Evolutionary conservation across 2,113 vertebrate genomes (phyloP).

Genomic region (Sinosuthora webbiana): DNA sequence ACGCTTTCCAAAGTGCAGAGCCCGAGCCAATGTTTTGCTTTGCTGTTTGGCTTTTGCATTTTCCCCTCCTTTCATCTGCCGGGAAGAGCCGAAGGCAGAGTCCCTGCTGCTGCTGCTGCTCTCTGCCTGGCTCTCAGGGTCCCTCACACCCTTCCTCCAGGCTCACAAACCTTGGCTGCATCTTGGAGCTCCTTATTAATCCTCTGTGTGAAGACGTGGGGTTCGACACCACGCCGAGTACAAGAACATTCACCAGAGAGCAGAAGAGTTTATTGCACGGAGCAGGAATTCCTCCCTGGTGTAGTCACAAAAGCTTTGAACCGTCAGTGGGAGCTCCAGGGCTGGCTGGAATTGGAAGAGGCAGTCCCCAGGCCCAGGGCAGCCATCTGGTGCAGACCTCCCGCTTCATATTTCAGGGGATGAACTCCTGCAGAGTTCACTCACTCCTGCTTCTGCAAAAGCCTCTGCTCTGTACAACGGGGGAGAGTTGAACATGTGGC

Average conservation of each 20-base stretch:
- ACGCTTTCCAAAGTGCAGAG: neutral
- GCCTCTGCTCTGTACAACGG: neutral
- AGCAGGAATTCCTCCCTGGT: constrained; percentile 50
- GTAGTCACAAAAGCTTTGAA: constrained; percentile 48
- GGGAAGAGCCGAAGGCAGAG: neutral
- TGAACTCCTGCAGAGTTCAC: constrained; percentile 51
- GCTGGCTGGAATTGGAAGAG: constrained; percentile 11
- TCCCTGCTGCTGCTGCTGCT: neutral
- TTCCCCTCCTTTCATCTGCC: neutral
- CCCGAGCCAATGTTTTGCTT: neutral
- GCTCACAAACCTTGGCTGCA: neutral
- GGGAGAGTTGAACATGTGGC: neutral
- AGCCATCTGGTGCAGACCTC: constrained; percentile 48
- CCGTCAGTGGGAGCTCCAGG: neutral
- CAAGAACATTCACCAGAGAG: constrained; percentile 17
- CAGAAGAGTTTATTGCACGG: constrained; percentile 19
- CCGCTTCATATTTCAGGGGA: constrained; percentile 43
- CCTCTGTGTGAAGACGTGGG: constrained; percentile 2
- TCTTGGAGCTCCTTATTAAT: neutral
- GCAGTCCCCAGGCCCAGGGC: constrained; percentile 5
- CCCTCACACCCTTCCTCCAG: neutral
- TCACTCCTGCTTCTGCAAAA: neutral
- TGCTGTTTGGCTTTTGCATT: neutral
- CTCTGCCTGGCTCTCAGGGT: neutral
- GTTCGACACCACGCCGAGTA: neutral